These are phyloP conservation scores for Lasioglossum leucozonium DNA, from an alignment of 2,888 invertebrate species.

Conservation along the genomic window DNA sequence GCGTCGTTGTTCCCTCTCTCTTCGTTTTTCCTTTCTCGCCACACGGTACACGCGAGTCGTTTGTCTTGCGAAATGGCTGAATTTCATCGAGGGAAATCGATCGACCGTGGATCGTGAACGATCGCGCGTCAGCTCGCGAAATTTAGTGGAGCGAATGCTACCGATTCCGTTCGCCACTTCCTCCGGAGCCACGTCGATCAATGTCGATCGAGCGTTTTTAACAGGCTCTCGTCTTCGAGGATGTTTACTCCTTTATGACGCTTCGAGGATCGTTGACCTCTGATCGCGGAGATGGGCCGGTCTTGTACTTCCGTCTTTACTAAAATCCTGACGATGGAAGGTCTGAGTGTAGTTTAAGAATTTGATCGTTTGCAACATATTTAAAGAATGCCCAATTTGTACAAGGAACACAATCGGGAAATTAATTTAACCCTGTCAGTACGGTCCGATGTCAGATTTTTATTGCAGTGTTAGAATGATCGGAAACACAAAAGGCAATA, in stretches of 20 bases:
- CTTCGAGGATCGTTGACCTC: neutral
- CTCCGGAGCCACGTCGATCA: neutral
- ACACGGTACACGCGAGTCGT: conserved; percentile 42
- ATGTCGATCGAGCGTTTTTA: conserved; percentile 5
- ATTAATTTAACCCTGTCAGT: neutral
- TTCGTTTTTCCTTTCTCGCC: neutral
- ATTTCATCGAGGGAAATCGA: conserved; percentile 46
- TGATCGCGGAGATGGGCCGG: neutral
- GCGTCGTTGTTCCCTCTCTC: neutral
- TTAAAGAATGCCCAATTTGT: neutral
- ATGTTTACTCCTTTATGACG: neutral
- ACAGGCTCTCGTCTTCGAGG: neutral
- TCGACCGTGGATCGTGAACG: conserved; percentile 21
- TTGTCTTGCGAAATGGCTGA: conserved; percentile 50
- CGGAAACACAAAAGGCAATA: neutral
- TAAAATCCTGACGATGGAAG: too few species aligned
- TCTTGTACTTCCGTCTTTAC: too few species aligned
- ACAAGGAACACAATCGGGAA: neutral
- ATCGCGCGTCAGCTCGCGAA: neutral
- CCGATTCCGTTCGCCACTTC: neutral
- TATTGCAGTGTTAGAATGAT: neutral
- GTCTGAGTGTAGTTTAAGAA: too few species aligned
- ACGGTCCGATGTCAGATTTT: neutral
- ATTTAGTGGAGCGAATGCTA: neutral
- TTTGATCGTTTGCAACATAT: too few species aligned